Conservation (phyloP, 2,113 vertebrate genomes). For the Miniopterus natalensis region DNA sequence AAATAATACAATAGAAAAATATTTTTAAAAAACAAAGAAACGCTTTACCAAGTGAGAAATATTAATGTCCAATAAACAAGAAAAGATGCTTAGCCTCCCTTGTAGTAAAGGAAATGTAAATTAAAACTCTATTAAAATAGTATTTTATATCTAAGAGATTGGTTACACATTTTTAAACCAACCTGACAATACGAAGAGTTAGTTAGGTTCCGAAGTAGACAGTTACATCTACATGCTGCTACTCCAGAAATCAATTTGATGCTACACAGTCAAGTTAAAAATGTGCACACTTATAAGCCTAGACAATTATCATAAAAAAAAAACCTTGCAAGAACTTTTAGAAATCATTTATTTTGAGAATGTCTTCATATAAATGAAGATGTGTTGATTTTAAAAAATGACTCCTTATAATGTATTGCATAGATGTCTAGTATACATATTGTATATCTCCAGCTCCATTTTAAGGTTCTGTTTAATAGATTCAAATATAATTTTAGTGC, state of each 20-base stretch:
- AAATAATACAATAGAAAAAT: slow-evolving; percentile 29
- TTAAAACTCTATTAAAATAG: neutral
- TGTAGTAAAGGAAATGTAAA: slow-evolving; percentile 23
- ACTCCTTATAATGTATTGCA: neutral
- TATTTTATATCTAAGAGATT: neutral
- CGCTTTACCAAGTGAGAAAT: neutral
- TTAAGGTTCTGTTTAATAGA: neutral
- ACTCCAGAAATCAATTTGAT: neutral
- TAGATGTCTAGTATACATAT: neutral
- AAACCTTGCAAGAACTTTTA: neutral
- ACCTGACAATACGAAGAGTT: neutral
- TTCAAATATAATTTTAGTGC: slow-evolving; percentile 37
- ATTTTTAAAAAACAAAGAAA: neutral
- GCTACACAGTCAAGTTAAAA: neutral
- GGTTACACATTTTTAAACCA: neutral
- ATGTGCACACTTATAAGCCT: neutral
- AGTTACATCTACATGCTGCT: neutral
- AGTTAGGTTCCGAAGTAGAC: neutral
- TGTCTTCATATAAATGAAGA: neutral
- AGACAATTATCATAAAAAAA: neutral
- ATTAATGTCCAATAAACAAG: neutral
- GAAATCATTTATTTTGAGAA: slow-evolving; percentile 12
- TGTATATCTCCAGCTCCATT: neutral
- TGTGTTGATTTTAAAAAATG: neutral
- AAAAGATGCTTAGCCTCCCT: neutral